A percentile compares a stretch with the other conserved stretches of the same genome.
phyloP scores from a whole-genome alignment of 2,113 vertebrate species.

The rabbit (Oryctolagus cuniculus) region DNA sequence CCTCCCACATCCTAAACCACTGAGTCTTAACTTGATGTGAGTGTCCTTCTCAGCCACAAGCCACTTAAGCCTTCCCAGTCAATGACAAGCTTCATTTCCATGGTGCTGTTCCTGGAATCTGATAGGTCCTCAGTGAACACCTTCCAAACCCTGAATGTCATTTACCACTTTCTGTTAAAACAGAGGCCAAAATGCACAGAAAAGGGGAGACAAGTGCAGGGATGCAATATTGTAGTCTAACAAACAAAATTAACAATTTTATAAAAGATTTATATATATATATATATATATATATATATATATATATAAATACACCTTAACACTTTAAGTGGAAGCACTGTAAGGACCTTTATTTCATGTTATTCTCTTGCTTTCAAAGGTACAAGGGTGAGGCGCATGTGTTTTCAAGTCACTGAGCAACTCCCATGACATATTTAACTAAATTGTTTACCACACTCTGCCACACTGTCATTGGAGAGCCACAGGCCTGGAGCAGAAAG shows the following conservation, averaged over 20 bases:
- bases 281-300: no score
- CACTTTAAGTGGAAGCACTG: not conserved
- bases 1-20: not conserved
- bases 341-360: not conserved
- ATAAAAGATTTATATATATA: not conserved
- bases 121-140: not conserved
- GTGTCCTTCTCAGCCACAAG: not conserved
- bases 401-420: not conserved
- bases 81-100: not conserved
- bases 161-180: not conserved
- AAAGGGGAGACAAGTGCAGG: not conserved
- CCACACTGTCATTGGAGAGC: slow-evolving; percentile 62
- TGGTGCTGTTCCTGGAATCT: not conserved
- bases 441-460: slow-evolving; percentile 67
- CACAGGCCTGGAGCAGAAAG: slow-evolving; percentile 58
- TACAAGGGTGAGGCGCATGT: no score
- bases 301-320: not conserved
- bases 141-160: not conserved
- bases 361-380: not conserved
- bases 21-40: not conserved
- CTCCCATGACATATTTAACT: slow-evolving; percentile 52
- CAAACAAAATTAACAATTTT: not conserved
- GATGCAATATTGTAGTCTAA: not conserved
- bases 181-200: not conserved
- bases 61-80: not conserved